A percentile compares a stretch with the other conserved stretches of the same genome.
phyloP scores from a whole-genome alignment of 2,888 invertebrate genomes.

The Microdon myrmicae region DNA sequence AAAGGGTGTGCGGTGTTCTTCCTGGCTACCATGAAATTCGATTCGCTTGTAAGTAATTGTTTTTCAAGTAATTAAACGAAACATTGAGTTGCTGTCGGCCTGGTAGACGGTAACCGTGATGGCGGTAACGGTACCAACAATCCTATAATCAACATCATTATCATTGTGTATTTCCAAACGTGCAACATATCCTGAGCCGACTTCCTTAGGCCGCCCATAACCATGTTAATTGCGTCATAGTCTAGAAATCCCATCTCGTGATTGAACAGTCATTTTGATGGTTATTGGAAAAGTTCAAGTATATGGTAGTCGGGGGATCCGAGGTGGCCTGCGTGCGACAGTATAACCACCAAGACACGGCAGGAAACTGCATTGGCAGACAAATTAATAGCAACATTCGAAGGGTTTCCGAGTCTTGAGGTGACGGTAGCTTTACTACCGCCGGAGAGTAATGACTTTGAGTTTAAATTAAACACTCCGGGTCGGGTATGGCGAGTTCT shows the following conservation, averaged over 20 bases:
- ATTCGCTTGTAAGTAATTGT: slow-evolving; percentile 48
- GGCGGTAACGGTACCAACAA: slow-evolving; percentile 13
- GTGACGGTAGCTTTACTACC: slow-evolving; percentile 5
- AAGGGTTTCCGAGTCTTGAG: too few species aligned
- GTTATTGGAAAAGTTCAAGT: slow-evolving; percentile 52
- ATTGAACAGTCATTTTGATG: slow-evolving; percentile 53
- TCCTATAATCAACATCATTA: slow-evolving; percentile 3
- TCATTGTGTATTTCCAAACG: background rate
- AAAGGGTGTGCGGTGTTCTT: too few species aligned
- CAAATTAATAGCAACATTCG: slow-evolving; percentile 48
- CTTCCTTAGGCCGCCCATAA: slow-evolving; percentile 1
- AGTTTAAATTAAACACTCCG: slow-evolving; percentile 44
- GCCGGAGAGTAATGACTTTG: slow-evolving; percentile 46
- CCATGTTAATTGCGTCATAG: slow-evolving; percentile 51
- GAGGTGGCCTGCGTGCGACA: slow-evolving; percentile 12
- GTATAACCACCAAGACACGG: slow-evolving; percentile 8
- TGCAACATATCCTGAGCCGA: slow-evolving; percentile 6
- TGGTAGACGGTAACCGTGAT: slow-evolving; percentile 1
- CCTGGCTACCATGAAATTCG: slow-evolving; percentile 33
- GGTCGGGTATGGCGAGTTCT: too few species aligned
- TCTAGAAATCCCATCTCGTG: slow-evolving; percentile 43
- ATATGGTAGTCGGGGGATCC: slow-evolving; percentile 22
- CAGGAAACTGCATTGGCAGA: slow-evolving; percentile 43
- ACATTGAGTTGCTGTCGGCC: slow-evolving; percentile 20
- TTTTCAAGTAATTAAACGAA: slow-evolving; percentile 50